These are phyloP conservation scores for Rutilus rutilus DNA, from an alignment of 2,113 vertebrate genomes.

Conservation along the genomic window DNA sequence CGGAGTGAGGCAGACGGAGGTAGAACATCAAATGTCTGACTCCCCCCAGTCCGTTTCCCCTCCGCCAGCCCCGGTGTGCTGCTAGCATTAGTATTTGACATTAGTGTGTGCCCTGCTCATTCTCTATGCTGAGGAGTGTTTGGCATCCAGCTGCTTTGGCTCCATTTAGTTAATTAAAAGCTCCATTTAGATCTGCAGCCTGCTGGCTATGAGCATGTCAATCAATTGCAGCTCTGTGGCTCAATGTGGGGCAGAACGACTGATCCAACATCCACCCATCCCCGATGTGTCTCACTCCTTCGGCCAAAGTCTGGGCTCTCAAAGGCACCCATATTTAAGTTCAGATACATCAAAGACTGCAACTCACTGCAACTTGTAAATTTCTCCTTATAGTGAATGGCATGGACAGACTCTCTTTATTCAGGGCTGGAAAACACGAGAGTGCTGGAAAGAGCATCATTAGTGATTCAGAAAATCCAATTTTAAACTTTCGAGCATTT, in stretches of 20 bases:
- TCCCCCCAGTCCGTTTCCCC: conserved; percentile 43
- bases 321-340: background rate
- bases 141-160: conserved; percentile 72
- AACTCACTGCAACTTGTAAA: background rate
- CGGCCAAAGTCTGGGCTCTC: background rate
- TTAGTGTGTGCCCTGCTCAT: conserved; percentile 70
- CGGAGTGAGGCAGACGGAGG: background rate
- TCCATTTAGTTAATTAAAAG: conserved; percentile 88
- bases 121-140: conserved; percentile 58
- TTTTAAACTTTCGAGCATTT: background rate
- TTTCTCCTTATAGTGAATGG: background rate
- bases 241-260: conserved; percentile 64
- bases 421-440: conserved; percentile 35
- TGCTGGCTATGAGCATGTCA: conserved; percentile 75
- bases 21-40: conserved; percentile 23
- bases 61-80: conserved; percentile 56
- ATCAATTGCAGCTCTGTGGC: conserved; percentile 77
- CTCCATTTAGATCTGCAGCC: conserved; percentile 79
- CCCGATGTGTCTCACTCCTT: background rate
- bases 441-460: conserved; percentile 2
- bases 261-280: conserved; percentile 37
- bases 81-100: conserved; percentile 57
- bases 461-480: conserved; percentile 19
- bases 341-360: conserved; percentile 1
- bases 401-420: background rate